Base-by-base conservation (phyloP, 2,888 invertebrate genomes). In the Tribolium freemani region DNA sequence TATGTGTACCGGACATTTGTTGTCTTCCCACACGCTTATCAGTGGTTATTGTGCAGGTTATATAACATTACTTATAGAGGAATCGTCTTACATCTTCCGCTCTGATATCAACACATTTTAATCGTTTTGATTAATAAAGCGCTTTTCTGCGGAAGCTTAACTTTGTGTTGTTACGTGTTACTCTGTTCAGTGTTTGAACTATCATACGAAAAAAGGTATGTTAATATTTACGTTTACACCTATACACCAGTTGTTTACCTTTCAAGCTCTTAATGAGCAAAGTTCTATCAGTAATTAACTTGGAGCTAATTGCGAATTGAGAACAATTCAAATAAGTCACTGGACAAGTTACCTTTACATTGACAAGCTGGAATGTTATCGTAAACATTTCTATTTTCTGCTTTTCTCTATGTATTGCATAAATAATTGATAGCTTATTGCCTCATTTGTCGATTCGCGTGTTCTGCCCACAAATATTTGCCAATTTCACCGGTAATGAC, bases 61-160 rank as follows among this genome's bases (percentile, higher is more conserved):
- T 26, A 20, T 50, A 44, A 60, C 53, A 67, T 67, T 69, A 46
- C 48, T 48, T 31, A 13, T 16, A 48, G 11, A 61, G 48, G 72
- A 69, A 69, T 72, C 63, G 57, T 69, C 38, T 72, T 72, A 72
- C 72, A 56, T 48, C 69, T 72, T 72, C 72, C 72, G 72, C 58
- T 68, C 38, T 51, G 53, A 60, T 57, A 69, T 54, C 69, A 61
- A 51, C 46, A 68, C 44, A 53, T 69, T 51, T 61, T 56, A 53
- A 51, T 11, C 60, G 58, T 44, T 48, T 57, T 45, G 58, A 68
- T 58, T 58, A 38, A 48, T 38, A 57, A 57, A 66, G 48, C 8
- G 50, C 44, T 9, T 16, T 44, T 10, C 5, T 5, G n/a, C 51
- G 63, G 63, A 63, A 66, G 67, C 45, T 46, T 48, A 26, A 53